Percentiles rank a stretch among this genome's conserved stretches.
Evolutionary conservation across 2,113 vertebrate species (phyloP).

Genomic region (Carassius gibelio): DNA sequence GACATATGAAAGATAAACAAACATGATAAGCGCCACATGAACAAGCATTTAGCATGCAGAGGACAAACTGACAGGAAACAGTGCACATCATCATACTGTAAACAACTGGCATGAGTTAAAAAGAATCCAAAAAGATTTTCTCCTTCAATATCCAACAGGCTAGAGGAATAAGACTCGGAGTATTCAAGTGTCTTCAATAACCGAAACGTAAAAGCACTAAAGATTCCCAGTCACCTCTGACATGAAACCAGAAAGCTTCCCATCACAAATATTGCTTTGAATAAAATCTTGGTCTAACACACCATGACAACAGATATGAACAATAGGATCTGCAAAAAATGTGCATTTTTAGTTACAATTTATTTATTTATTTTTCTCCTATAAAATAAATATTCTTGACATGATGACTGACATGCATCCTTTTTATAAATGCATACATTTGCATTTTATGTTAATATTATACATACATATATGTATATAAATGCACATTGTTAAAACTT

Average conservation of each 20-base stretch:
- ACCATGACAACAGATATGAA: too few species aligned
- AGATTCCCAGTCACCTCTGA: background rate
- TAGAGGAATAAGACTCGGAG: background rate
- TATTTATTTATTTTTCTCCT: background rate
- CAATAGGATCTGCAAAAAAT: too few species aligned
- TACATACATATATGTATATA: too few species aligned
- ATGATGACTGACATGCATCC: background rate
- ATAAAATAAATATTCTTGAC: background rate
- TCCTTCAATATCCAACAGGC: background rate
- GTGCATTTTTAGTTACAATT: background rate
- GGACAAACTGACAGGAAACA: background rate
- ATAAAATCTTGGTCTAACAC: background rate
- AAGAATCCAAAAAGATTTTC: background rate
- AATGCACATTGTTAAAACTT: background rate
- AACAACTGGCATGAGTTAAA: background rate
- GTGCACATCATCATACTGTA: slow-evolving; percentile 11
- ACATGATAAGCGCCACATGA: background rate
- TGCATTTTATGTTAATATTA: too few species aligned
- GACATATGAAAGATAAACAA: background rate
- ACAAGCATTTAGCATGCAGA: background rate
- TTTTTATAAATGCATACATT: background rate
- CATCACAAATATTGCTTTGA: background rate
- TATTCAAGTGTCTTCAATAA: background rate
- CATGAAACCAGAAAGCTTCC: background rate
- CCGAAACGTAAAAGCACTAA: background rate